Conservation (phyloP, 2,888 invertebrate genomes). For the Zelleria hepariella region DNA sequence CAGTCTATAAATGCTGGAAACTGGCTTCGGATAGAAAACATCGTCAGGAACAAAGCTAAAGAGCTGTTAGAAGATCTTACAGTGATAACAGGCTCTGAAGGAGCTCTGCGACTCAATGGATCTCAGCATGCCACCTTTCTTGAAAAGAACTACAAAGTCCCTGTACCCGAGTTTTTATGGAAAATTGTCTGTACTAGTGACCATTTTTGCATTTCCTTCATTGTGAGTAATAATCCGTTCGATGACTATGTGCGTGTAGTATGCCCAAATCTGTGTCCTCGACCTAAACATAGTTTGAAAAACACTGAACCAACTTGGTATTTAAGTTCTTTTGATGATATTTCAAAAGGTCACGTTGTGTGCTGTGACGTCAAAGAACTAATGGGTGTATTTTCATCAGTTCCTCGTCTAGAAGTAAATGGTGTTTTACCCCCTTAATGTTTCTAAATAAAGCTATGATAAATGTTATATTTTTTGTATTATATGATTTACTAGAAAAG, state of each 20-base stretch:
- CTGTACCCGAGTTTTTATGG: constrained; percentile 56
- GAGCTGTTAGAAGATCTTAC: constrained; percentile 32
- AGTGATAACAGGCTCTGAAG: constrained; percentile 54
- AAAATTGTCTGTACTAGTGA: constrained; percentile 51
- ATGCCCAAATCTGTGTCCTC: constrained; percentile 33
- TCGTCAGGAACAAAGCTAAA: constrained; percentile 40
- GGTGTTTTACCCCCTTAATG: not conserved
- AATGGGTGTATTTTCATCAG: not conserved
- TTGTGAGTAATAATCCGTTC: constrained; percentile 65
- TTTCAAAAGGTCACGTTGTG: not conserved
- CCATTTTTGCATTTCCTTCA: constrained; percentile 52
- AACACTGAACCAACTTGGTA: not conserved
- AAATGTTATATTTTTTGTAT: not conserved
- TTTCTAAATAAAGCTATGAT: not conserved
- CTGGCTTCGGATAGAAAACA: constrained; percentile 57
- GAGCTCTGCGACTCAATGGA: constrained; percentile 36
- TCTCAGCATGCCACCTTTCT: constrained; percentile 33
- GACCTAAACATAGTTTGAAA: not conserved
- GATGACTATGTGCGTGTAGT: constrained; percentile 20
- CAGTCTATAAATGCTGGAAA: constrained; percentile 60
- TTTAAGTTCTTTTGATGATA: constrained; percentile 1
- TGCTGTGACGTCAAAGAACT: constrained; percentile 5
- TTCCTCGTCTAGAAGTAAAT: not conserved
- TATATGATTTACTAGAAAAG: too few relatives aligned
- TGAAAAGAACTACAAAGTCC: constrained; percentile 33